Evolutionary conservation across 2,113 vertebrate genomes (phyloP).

Genomic region (Psettodes erumei): DNA sequence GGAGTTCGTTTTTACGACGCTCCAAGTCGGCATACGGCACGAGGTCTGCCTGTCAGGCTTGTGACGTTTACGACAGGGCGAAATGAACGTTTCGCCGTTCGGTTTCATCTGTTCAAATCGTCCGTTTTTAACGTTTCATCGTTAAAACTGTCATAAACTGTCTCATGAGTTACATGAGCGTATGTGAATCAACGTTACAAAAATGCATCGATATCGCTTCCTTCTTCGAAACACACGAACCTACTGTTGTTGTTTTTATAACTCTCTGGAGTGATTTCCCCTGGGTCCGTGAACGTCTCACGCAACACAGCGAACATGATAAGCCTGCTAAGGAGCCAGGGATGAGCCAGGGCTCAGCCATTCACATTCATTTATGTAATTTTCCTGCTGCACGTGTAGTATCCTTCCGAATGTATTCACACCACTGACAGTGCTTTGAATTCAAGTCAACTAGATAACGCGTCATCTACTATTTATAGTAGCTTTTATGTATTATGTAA

Average conservation of each 20-base stretch:
- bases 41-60: neutral
- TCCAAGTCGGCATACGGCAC: neutral
- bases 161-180: too few species aligned
- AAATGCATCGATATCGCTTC: rapidly evolving
- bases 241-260: neutral
- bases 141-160: neutral
- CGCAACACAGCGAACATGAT: constrained; percentile 14
- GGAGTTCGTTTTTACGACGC: constrained; percentile 45
- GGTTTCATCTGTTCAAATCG: too few species aligned
- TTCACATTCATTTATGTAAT: neutral
- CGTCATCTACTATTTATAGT: constrained; percentile 32
- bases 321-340: constrained; percentile 21
- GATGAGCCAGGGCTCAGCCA: constrained; percentile 40
- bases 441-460: neutral
- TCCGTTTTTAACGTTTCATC: too few species aligned
- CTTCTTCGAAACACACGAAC: neutral
- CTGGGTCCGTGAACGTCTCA: constrained; percentile 31
- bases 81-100: neutral
- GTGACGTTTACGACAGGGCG: constrained; percentile 15
- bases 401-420: neutral
- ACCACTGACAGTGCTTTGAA: neutral
- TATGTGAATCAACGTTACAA: neutral
- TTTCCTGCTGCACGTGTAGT: neutral
- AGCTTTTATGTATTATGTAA: constrained; percentile 54
- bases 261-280: constrained; percentile 1